Evolutionary conservation across 2,888 invertebrate species (phyloP).

Genomic region (Ophonus ardosiacus): DNA sequence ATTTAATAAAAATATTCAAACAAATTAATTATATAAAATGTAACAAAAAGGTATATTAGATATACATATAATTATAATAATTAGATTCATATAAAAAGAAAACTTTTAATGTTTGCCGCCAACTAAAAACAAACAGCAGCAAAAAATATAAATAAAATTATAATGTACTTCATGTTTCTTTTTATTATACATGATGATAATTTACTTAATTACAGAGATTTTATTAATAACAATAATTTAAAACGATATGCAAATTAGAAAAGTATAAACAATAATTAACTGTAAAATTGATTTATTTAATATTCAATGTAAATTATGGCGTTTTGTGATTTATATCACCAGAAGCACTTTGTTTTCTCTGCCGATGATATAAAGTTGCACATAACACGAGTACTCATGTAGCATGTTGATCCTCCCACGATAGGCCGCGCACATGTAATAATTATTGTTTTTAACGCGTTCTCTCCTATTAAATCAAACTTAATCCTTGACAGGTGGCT

Average conservation of each 20-base stretch:
- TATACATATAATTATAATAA: background rate
- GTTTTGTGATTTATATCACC: slow-evolving; percentile 51
- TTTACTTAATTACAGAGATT: background rate
- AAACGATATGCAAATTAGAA: slow-evolving; percentile 3
- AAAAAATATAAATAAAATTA: background rate
- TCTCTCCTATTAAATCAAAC: slow-evolving; percentile 26
- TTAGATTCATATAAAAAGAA: background rate
- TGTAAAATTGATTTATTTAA: slow-evolving; percentile 50
- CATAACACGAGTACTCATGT: background rate
- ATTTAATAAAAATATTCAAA: background rate
- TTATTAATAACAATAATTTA: background rate
- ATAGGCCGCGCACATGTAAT: slow-evolving; percentile 5
- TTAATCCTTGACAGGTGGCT: slow-evolving; percentile 28
- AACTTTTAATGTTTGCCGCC: background rate
- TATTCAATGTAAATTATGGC: slow-evolving; percentile 47
- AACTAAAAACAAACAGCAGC: background rate
- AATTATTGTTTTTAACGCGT: slow-evolving; percentile 51
- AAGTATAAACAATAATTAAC: slow-evolving; percentile 57
- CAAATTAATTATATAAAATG: background rate
- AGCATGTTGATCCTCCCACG: slow-evolving; percentile 32
- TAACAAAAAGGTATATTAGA: background rate
- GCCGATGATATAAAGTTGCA: slow-evolving; percentile 17
- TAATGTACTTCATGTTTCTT: background rate
- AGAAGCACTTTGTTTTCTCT: slow-evolving; percentile 15
- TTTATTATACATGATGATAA: background rate